Base-by-base conservation (phyloP, 2,797 vertebrate genomes). In the Lagocephalus sceleratus region DNA sequence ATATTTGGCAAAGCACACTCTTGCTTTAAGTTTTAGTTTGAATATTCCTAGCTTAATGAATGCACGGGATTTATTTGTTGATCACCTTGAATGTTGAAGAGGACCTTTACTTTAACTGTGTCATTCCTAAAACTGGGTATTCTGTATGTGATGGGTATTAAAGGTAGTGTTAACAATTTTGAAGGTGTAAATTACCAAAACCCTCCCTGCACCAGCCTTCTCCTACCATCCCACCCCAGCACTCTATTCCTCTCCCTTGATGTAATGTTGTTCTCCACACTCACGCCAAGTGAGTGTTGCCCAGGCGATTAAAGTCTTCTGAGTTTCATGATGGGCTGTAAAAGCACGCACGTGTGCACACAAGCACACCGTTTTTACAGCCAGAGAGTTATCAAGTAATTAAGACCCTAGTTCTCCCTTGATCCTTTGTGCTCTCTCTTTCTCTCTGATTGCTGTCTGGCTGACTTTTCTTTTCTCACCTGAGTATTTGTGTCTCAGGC, bases 371-470 rank as follows among this genome's bases (percentile, higher is more conserved):
- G 59, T 54, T 16, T 14, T 40, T 47, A 26, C 90, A 89, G 78
- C 89, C 90, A 86, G 87, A 91, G 92, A 88, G 93, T 92, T 89
- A 92, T 93, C 92, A 90, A 89, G 92, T 95, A 95, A 97, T 97
- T 97, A 98, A 94, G 93, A 92, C 90, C 93, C 91, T 90, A 91
- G 93, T 91, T 92, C 92, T 91, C 90, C 92, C 92, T 92, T 93
- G 92, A 92, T 94, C 89, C 91, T 94, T 92, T 93, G 92, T 93
- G 93, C 93, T 94, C 93, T 92, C 93, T 93, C 92, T 93, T 94
- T 89, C 92, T 91, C 91, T 90, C 90, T 95, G 95, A 96, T 96
- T 96, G 93, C 93, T 83, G 91, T 93, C 94, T 94, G 91, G 91
- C 88, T 35, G 32, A 35, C 40, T 10, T 5, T 83, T 92, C 73